Base-by-base conservation (phyloP, 2,888 invertebrate species). In the Saturnia pavonia region DNA sequence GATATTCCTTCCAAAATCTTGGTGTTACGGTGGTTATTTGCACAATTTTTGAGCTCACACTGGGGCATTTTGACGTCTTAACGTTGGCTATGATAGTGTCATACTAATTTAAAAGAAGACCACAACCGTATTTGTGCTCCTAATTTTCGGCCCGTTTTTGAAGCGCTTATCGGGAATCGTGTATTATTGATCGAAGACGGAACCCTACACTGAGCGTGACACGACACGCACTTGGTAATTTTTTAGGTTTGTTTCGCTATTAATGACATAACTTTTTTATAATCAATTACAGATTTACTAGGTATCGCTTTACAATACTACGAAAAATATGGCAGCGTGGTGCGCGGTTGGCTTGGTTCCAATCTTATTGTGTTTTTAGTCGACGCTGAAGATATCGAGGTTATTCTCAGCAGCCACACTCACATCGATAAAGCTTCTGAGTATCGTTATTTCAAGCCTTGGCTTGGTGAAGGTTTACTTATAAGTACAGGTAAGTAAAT, bases 401-500 rank as follows among this genome's bases (percentile, higher is more conserved):
- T 96, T 0, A 96, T 97, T 69, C 89, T 97, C 8, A 96, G 96
- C 79, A 97, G 97, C 72, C 95, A 96, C 72, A 95, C 95, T n/a
- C 96, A 97, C 82, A 95, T 97, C 75, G 95, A 97, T 84, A 97
- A 97, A 83, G 95, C 97, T 0, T 81, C 94, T 16, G 97, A 97
- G 76, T 97, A 97, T 83, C 91, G 95, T 73, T 96, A 96, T 87
- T 97, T 97, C 86, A 95, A 96, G 80, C 97, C 97, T 0, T 97
- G 97, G 97, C 95, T 97, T 69, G 97, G 97, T 25, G 95, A 97
- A 81, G 97, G 97, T 72, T 92, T 97, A 12, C 95, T 97, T 16
- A 97, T 97, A 71, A 97, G 97, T 73, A 95, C 95, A 51, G 71
- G 71, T 71, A 71, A 19, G n/a, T 19, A 70, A 25, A 25, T 12